Evolutionary conservation across 2,113 vertebrate genomes (phyloP), one percentile per base, ranked within the genome.

Genomic region (Phalacrocorax carbo): DNA sequence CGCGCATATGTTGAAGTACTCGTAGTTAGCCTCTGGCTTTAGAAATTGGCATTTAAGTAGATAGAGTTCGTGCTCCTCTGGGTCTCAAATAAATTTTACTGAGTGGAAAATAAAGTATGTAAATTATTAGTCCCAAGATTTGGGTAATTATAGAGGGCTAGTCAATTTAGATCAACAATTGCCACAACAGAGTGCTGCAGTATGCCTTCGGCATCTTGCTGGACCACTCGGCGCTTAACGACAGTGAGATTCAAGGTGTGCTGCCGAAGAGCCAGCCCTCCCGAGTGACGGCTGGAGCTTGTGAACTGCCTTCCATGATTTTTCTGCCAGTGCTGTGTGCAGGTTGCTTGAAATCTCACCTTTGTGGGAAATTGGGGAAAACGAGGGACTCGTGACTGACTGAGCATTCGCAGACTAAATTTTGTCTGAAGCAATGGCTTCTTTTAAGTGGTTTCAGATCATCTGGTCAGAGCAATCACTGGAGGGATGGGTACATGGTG

Each of bases 41-140:
- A 82, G 58, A 70, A 95, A 93, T 11, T 93, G 94, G 86, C 80
- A 87, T 94, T 91, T 55, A 87, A 83, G 81, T 78, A 96, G 84
- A 76, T 9, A 78, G 55, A 71, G 58, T 40, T 76, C 79, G 61
- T 61, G n/a, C 26, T 96, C 65, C 66, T 95, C 40, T 70, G 83
- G 23, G 76, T 84, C 36, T 42, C 80, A 89, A 93, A 94, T 90
- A 95, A 79, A 82, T 51, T 58, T 90, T 93, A 90, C 30, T 34
- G 77, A 90, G 64, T 68, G 81, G 83, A 94, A 96, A 86, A 91
- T 61, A 60, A 77, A 83, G 80, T 49, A 44, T 76, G 77, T 57
- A 73, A 93, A 92, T 70, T 82, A 94, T 66, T 42, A 96, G 81
- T 40, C 78, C 52, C 36, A 79, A 70, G 71, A 94, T 90, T 69